Evolutionary conservation across 1,140 invertebrate species (phyloP).

Genomic region (Mercenaria mercenaria): DNA sequence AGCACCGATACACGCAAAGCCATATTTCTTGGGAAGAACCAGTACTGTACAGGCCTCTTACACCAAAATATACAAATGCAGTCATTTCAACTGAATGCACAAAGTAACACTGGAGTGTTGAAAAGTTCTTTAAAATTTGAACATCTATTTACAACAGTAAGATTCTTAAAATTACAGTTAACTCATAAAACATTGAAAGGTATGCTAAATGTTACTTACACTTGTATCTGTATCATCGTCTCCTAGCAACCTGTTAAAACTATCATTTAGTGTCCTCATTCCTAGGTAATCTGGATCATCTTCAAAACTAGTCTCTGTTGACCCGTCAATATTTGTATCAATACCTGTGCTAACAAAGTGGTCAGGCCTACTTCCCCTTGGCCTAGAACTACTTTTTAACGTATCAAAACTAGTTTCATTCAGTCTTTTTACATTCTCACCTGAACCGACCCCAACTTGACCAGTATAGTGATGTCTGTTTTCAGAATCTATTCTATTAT

Average conservation of each 20-base stretch:
- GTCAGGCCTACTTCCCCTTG: background rate
- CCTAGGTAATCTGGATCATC: conserved; percentile 19
- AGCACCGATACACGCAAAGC: too few species aligned
- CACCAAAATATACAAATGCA: too few species aligned
- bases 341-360: background rate
- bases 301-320: background rate
- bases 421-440: background rate
- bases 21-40: too few species aligned
- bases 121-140: too few species aligned
- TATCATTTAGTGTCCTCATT: background rate
- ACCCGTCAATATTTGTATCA: background rate
- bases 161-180: too few species aligned
- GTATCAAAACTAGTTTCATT: background rate
- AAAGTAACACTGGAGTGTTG: too few species aligned
- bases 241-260: background rate
- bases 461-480: background rate
- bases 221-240: conserved; percentile 13
- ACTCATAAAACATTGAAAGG: too few species aligned
- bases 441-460: background rate
- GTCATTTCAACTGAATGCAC: too few species aligned
- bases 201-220: too few species aligned
- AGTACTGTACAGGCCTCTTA: too few species aligned
- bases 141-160: too few species aligned
- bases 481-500: too few species aligned
- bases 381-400: background rate